phyloP scores from a whole-genome alignment of 1,140 invertebrate species.

The Cyphomyrmex costatus region DNA sequence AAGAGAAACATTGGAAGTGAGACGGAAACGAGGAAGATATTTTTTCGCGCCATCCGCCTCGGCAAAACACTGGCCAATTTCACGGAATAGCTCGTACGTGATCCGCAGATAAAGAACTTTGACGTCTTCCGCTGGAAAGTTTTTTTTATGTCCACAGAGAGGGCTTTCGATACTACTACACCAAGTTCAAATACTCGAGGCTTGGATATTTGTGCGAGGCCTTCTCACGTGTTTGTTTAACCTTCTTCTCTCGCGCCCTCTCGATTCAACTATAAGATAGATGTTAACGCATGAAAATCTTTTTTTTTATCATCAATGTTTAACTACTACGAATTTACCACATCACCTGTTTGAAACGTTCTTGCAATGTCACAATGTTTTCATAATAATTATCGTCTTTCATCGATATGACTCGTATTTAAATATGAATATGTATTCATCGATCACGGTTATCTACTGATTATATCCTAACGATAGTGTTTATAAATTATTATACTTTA shows the following conservation, averaged over 20 bases:
- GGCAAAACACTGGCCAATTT: conserved; percentile 63
- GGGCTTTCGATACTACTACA: conserved; percentile 48
- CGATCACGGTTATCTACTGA: neutral
- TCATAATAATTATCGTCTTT: neutral
- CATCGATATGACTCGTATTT: neutral
- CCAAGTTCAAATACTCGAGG: conserved; percentile 38
- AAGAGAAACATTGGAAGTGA: conserved; percentile 56
- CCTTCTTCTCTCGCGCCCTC: conserved; percentile 22
- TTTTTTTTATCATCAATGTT: conserved; percentile 25
- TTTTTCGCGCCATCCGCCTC: conserved; percentile 61
- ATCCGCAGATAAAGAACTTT: conserved; percentile 60
- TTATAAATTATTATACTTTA: neutral
- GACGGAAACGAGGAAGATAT: conserved; percentile 57
- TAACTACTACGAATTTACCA: neutral
- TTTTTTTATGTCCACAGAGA: conserved; percentile 51
- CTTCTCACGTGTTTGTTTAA: conserved; percentile 43
- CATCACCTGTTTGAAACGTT: conserved; percentile 31
- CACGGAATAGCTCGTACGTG: conserved; percentile 65
- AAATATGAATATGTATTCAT: conserved; percentile 8
- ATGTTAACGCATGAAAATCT: neutral
- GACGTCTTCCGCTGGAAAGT: conserved; percentile 51
- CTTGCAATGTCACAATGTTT: conserved; percentile 12
- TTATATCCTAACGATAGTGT: neutral
- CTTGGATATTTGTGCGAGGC: conserved; percentile 38
- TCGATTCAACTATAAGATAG: conserved; percentile 25